Evolutionary conservation across 1,140 invertebrate genomes (phyloP).

Genomic region (Papilio machaon): DNA sequence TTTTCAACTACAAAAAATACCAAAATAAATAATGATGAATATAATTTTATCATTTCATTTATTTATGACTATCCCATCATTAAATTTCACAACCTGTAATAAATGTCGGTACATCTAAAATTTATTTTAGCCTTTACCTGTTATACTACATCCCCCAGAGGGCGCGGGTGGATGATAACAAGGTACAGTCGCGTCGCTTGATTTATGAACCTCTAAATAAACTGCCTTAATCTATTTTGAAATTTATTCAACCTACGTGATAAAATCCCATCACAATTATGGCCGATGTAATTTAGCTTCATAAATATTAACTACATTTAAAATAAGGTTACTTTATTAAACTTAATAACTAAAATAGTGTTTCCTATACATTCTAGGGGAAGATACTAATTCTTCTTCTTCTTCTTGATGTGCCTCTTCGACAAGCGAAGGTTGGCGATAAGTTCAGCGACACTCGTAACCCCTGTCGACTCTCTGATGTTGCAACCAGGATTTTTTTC

Average conservation of each 20-base stretch:
- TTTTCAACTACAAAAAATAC: no score
- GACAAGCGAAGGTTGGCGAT: no score
- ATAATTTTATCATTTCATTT: background rate
- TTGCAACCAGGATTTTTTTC: no score
- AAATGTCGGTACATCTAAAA: slow-evolving; percentile 18
- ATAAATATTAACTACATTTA: slow-evolving; percentile 16
- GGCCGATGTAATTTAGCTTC: slow-evolving; percentile 8
- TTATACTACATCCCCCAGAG: slow-evolving; percentile 15
- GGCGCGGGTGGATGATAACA: slow-evolving; percentile 29
- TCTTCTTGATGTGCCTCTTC: no score
- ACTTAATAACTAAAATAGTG: background rate
- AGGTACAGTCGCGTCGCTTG: slow-evolving; percentile 30
- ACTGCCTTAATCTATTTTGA: slow-evolving; percentile 16
- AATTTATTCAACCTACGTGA: slow-evolving; percentile 25
- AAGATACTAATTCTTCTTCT: no score
- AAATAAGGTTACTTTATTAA: background rate
- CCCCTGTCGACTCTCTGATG: no score
- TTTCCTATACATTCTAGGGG: background rate
- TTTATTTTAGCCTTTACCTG: slow-evolving; percentile 24
- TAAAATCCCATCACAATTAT: background rate
- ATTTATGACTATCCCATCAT: background rate
- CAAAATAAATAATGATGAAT: no score
- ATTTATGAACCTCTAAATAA: slow-evolving; percentile 32
- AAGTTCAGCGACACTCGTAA: no score
- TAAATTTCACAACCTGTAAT: background rate